phyloP scores from a whole-genome alignment of 2,888 invertebrate species.

The Eulithis testata region DNA sequence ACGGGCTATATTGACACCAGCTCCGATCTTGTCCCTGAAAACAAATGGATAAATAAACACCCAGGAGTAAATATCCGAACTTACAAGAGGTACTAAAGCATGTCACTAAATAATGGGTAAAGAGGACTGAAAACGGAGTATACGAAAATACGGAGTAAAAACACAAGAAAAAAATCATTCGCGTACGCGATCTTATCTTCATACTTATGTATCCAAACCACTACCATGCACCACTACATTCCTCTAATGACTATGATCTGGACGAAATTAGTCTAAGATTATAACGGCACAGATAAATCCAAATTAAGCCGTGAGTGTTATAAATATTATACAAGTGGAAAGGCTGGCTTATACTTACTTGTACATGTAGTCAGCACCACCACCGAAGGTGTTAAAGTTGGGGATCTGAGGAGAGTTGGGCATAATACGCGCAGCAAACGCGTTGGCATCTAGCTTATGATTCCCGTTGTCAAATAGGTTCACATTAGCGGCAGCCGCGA shows the following conservation, averaged over 20 bases:
- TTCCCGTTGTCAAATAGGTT: conserved; percentile 52
- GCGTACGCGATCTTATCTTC: too few species aligned
- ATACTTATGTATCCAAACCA: too few species aligned
- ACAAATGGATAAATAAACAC: conserved; percentile 1
- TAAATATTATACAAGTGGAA: too few species aligned
- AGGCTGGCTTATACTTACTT: conserved; percentile 50
- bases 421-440: conserved; percentile 59
- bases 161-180: too few species aligned
- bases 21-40: conserved; percentile 54
- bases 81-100: background rate
- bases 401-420: conserved; percentile 55
- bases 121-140: too few species aligned
- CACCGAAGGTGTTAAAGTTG: conserved; percentile 64
- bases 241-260: too few species aligned
- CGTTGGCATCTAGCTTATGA: conserved; percentile 60
- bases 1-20: conserved; percentile 48
- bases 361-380: conserved; percentile 60
- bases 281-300: too few species aligned
- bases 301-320: too few species aligned
- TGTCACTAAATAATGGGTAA: background rate
- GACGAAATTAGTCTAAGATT: too few species aligned
- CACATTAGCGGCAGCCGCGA: conserved; percentile 53
- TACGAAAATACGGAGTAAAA: too few species aligned
- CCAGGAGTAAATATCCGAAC: background rate
- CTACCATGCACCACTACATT: too few species aligned